Evolutionary conservation across 1,140 invertebrate species (phyloP).

Genomic region (Drosophila dunni): DNA sequence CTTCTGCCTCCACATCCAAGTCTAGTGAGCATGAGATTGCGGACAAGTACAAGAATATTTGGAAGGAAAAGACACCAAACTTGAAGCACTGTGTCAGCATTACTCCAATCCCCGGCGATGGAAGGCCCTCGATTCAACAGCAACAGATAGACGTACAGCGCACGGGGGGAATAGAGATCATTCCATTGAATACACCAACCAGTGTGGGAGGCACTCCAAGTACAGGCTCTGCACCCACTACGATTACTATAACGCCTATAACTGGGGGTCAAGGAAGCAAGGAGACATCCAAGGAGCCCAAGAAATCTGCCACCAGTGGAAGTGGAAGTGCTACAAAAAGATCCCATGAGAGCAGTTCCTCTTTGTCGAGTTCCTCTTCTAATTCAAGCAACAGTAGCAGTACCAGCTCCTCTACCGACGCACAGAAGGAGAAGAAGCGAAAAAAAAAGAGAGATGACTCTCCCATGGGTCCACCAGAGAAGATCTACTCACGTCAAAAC

Average conservation of each 20-base stretch:
- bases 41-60: slow-evolving; percentile 83
- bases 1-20: slow-evolving; percentile 21
- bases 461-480: slow-evolving; percentile 94
- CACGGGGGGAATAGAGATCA: slow-evolving; percentile 85
- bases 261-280: slow-evolving; percentile 73
- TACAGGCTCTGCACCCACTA: slow-evolving; percentile 50
- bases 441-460: slow-evolving; percentile 90
- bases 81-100: slow-evolving; percentile 76
- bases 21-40: slow-evolving; percentile 74
- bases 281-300: slow-evolving; percentile 48
- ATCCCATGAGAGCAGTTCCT: slow-evolving; percentile 54
- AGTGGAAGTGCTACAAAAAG: slow-evolving; percentile 48
- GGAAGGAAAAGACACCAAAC: slow-evolving; percentile 80
- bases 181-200: slow-evolving; percentile 85
- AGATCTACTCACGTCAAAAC: slow-evolving; percentile 86
- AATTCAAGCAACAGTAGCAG: slow-evolving; percentile 77
- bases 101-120: slow-evolving; percentile 71
- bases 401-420: slow-evolving; percentile 79
- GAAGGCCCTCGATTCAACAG: slow-evolving; percentile 31
- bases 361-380: slow-evolving; percentile 40
- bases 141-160: slow-evolving; percentile 70
- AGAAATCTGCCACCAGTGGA: slow-evolving; percentile 22
- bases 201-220: slow-evolving; percentile 31
- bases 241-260: slow-evolving; percentile 93
- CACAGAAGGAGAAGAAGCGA: slow-evolving; percentile 91